Base-by-base conservation (phyloP, 1,140 invertebrate species). In the Papilio glaucus region DNA sequence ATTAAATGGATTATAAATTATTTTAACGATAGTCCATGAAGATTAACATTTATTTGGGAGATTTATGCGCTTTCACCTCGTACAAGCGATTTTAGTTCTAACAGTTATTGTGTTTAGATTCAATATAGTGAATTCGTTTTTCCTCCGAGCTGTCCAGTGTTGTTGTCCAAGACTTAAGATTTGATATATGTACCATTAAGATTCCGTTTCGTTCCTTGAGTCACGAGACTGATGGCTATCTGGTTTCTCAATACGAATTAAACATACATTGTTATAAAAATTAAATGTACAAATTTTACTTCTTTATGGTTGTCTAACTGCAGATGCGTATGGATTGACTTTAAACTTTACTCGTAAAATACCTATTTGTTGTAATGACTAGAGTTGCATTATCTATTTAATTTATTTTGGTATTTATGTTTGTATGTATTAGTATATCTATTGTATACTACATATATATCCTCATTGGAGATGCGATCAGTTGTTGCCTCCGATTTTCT, bases 111-210 rank as follows among this genome's bases (percentile, higher is more conserved):
- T 3, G 1, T 24, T 53, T 24, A 57, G 49, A 26, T 13, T 24
- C n/a, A 57, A 4, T 57, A 57, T 13, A 12, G 2, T 26, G 12
- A 57, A 57, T 57, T 9, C 24, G 2, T 24, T 57, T 57, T 4
- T 5, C 9, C 1, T 21, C 13, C 12, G 6, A 15, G n/a, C n/a
- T n/a, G 45, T 53, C 15, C 15, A 21, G 12, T 5, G 21, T 60
- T 26, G 8, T 13, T 60, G 29, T 15, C 60, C 15, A 15, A 41
- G 15, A 38, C 9, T 41, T 24, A 78, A 68, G 72, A 39, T 65
- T 73, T 80, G 80, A 86, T 85, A 86, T 84, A 87, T 85, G 77
- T 78, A 80, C 83, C 85, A 86, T 86, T 84, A 88, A 87, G 76
- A 85, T 88, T 86, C 84, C 72, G 71, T 53, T 12, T 24, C 45